Percentiles rank a stretch among this genome's conserved stretches.
Evolutionary conservation across 1,140 invertebrate genomes (phyloP).

Genomic region (Heliconius hewitsoni): DNA sequence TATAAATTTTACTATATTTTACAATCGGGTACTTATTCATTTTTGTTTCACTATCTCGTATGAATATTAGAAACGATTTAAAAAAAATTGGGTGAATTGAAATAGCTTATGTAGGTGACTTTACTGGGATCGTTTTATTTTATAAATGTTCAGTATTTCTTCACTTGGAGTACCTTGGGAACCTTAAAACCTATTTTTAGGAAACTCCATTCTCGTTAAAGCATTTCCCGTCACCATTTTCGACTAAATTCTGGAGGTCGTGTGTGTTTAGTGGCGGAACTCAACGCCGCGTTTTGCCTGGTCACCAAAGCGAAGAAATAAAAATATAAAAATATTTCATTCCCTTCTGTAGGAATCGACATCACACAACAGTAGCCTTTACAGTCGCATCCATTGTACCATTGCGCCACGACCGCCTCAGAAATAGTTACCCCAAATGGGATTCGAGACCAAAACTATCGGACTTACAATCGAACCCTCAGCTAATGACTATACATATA

Average conservation of each 20-base stretch:
- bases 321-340: background rate
- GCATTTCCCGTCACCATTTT: no score
- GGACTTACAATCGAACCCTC: background rate
- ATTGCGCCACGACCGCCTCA: background rate
- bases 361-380: background rate
- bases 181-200: no score
- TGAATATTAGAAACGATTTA: background rate
- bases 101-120: background rate
- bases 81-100: background rate
- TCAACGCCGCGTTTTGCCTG: no score
- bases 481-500: no score
- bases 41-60: slow-evolving; percentile 24
- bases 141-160: no score
- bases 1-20: slow-evolving; percentile 41
- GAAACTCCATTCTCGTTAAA: no score
- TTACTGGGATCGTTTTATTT: background rate
- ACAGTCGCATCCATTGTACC: background rate
- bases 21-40: slow-evolving; percentile 21
- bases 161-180: no score
- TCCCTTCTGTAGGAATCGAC: background rate
- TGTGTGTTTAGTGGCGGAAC: no score
- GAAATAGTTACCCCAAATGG: background rate
- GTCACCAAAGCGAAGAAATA: no score
- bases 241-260: no score
- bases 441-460: background rate